phyloP scores from a whole-genome alignment of 2,797 vertebrate species.

The Acanthurus lineatus region DNA sequence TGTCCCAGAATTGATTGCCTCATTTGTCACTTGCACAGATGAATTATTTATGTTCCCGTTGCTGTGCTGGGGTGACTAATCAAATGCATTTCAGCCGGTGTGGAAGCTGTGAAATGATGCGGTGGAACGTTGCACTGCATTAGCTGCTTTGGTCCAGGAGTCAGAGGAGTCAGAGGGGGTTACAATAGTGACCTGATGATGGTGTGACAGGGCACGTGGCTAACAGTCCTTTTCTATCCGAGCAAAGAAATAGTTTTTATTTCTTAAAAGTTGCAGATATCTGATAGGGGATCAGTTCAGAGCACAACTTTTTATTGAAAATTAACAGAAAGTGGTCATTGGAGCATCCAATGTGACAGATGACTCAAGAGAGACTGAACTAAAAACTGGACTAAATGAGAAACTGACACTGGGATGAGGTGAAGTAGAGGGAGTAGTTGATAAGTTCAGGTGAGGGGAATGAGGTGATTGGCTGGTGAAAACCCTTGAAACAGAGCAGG shows the following conservation, averaged over 20 bases:
- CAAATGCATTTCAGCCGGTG: conserved; percentile 78
- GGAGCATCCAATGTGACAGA: too few relatives aligned
- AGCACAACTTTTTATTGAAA: conserved; percentile 3
- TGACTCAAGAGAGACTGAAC: too few relatives aligned
- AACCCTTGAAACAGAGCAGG: too few relatives aligned
- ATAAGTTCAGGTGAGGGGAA: too few relatives aligned
- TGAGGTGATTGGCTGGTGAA: too few relatives aligned
- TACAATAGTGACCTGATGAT: conserved; percentile 38
- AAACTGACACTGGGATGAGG: too few relatives aligned
- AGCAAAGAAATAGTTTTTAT: neutral
- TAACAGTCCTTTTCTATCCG: conserved; percentile 17
- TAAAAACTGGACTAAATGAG: too few relatives aligned
- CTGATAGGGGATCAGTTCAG: conserved; percentile 12
- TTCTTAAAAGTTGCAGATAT: neutral
- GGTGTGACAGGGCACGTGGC: conserved; percentile 30
- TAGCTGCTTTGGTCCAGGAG: conserved; percentile 57
- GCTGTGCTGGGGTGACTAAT: conserved; percentile 80
- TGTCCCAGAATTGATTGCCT: conserved; percentile 82
- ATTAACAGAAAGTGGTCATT: too few relatives aligned
- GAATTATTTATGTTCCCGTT: conserved; percentile 83
- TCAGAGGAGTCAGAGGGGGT: conserved; percentile 42
- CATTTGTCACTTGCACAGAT: conserved; percentile 85
- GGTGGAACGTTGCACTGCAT: conserved; percentile 67
- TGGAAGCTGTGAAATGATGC: conserved; percentile 71
- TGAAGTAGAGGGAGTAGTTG: too few relatives aligned